Evolutionary conservation across 2,797 vertebrate species (phyloP).

Genomic region (Ambastaia sidthimunki): DNA sequence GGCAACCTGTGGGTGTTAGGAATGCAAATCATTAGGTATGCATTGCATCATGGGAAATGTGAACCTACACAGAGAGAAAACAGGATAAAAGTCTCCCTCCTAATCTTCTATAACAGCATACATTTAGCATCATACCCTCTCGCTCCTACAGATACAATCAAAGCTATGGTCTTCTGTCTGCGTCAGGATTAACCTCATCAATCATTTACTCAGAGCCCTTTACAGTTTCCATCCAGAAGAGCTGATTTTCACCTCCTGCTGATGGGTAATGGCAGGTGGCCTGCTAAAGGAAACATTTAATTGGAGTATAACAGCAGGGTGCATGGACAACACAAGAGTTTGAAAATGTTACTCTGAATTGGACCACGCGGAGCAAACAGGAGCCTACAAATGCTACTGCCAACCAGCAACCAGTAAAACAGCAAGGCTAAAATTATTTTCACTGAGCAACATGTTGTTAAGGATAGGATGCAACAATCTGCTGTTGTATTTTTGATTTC

Average conservation of each 20-base stretch:
- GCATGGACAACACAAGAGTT: conserved; percentile 24
- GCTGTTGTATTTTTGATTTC: not conserved
- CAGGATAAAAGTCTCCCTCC: not conserved
- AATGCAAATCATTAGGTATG: not conserved
- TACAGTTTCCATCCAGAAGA: conserved; percentile 64
- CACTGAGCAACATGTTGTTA: not conserved
- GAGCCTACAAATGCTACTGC: conserved; percentile 3
- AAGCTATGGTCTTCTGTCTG: conserved; percentile 59
- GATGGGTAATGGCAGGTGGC: conserved; percentile 50
- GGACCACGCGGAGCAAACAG: not conserved
- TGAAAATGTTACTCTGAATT: conserved; percentile 32
- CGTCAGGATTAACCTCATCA: conserved; percentile 65
- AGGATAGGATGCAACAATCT: not conserved
- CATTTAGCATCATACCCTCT: conserved; percentile 24
- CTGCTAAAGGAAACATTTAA: conserved; percentile 50
- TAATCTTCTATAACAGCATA: conserved; percentile 32
- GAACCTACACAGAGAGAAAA: not conserved
- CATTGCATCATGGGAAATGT: not conserved
- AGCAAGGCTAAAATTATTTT: not conserved
- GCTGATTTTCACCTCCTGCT: conserved; percentile 61
- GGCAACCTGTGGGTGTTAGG: not conserved
- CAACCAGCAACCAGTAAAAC: conserved; percentile 2
- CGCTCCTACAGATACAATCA: conserved; percentile 38
- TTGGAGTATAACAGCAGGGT: conserved; percentile 42
- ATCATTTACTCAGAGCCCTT: conserved; percentile 75